These are phyloP conservation scores for Trypoxylon attenuatum DNA, from an alignment of 2,888 invertebrate genomes.

Conservation along the genomic window DNA sequence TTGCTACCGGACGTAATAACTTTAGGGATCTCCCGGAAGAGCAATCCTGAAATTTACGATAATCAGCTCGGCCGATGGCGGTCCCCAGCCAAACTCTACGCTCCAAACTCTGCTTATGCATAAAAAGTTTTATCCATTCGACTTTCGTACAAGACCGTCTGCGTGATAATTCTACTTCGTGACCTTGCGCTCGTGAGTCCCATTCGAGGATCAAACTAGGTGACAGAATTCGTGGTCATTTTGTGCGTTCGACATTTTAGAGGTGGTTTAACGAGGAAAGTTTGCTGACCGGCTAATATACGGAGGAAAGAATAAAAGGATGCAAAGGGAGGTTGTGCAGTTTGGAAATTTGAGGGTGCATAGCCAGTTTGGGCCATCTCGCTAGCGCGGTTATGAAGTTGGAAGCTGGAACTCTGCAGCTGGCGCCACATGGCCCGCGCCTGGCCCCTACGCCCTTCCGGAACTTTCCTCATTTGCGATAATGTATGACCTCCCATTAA, in stretches of 20 bases:
- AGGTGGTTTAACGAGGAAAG: conserved; percentile 48
- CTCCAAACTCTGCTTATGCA: conserved; percentile 5
- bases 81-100: not conserved
- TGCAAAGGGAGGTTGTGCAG: conserved; percentile 33
- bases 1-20: conserved; percentile 45
- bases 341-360: conserved; percentile 60
- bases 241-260: conserved; percentile 41
- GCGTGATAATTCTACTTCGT: too few relatives aligned
- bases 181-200: too few relatives aligned
- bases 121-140: not conserved
- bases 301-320: conserved; percentile 30
- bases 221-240: conserved; percentile 41
- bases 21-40: conserved; percentile 49
- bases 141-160: too few relatives aligned
- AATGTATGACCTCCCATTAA: conserved; percentile 72
- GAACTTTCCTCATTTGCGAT: conserved; percentile 73
- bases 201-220: too few relatives aligned
- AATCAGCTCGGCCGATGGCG: conserved; percentile 34
- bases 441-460: conserved; percentile 41
- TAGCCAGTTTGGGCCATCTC: conserved; percentile 58
- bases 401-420: conserved; percentile 65
- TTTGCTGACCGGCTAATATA: conserved; percentile 20
- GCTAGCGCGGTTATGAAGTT: conserved; percentile 66
- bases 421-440: conserved; percentile 65
- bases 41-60: conserved; percentile 48